Percentiles rank a stretch among this genome's conserved stretches.
These are phyloP conservation scores for Scaptomyza caliginosa DNA, from an alignment of 2,888 invertebrate genomes.

Conservation along the genomic window DNA sequence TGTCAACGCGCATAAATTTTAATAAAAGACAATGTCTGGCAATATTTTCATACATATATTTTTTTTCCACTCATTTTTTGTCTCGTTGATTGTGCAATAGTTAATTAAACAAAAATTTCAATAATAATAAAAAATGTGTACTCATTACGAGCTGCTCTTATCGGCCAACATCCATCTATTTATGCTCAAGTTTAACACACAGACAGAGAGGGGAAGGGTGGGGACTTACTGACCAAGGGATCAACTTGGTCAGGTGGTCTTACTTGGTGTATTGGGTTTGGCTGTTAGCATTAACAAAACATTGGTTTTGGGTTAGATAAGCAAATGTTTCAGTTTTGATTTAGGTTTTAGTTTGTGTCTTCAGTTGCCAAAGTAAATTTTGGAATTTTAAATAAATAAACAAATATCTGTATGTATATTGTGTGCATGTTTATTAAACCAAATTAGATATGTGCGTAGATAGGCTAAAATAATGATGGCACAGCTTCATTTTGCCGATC, in stretches of 20 bases:
- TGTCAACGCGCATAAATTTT: constrained; percentile 73
- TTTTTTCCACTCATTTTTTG: constrained; percentile 17
- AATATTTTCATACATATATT: constrained; percentile 73
- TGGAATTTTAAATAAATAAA: constrained; percentile 57
- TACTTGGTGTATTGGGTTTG: constrained; percentile 18
- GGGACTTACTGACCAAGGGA: background rate
- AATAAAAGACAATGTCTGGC: constrained; percentile 57
- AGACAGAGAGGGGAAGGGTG: constrained; percentile 29
- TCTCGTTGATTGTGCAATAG: constrained; percentile 61
- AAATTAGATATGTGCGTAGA: constrained; percentile 72
- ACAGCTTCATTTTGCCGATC: constrained; percentile 50
- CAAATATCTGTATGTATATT: constrained; percentile 34
- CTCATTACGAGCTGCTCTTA: constrained; percentile 69
- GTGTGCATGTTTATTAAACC: constrained; percentile 50
- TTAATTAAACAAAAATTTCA: constrained; percentile 73
- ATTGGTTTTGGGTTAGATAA: constrained; percentile 41
- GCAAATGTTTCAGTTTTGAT: constrained; percentile 58
- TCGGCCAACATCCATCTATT: constrained; percentile 44
- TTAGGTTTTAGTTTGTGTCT: constrained; percentile 21
- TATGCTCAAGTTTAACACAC: constrained; percentile 56
- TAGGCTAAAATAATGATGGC: constrained; percentile 42
- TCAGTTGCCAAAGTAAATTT: constrained; percentile 35
- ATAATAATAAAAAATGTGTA: constrained; percentile 64
- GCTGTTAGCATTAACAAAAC: constrained; percentile 45
- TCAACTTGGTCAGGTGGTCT: constrained; percentile 49